Evolutionary conservation across 2,888 invertebrate species (phyloP).

Genomic region (Orthosia cruda): DNA sequence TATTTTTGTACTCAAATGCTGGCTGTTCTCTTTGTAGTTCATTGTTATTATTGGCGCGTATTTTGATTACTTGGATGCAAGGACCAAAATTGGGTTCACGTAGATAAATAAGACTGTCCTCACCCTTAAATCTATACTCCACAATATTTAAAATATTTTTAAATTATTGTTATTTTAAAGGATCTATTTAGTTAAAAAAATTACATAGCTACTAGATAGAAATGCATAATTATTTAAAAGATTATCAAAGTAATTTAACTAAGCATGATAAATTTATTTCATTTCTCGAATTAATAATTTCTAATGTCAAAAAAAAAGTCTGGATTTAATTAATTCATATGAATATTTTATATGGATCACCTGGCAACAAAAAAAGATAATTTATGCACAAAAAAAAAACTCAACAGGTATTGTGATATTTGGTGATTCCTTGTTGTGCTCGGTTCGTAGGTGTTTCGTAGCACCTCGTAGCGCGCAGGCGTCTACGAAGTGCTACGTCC

Average conservation of each 20-base stretch:
- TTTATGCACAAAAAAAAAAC: constrained; percentile 60
- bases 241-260: not conserved
- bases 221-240: not conserved
- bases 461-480: constrained; percentile 87
- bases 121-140: not conserved
- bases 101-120: not conserved
- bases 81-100: not conserved
- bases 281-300: not conserved
- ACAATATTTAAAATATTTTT: not conserved
- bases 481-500: constrained; percentile 85
- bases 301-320: no score
- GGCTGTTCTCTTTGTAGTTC: no score
- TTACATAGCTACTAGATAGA: not conserved
- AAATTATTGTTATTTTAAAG: not conserved
- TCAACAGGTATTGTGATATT: constrained; percentile 81
- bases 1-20: not conserved
- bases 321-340: no score
- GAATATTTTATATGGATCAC: no score
- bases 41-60: not conserved
- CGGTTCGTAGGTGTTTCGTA: constrained; percentile 82
- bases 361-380: no score
- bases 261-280: not conserved
- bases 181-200: not conserved
- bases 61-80: not conserved
- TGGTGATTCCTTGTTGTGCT: constrained; percentile 71